These are phyloP conservation scores for Holothuria leucospilota DNA, from an alignment of 53 echinoderm and acorn worm genomes.

Conservation along the genomic window DNA sequence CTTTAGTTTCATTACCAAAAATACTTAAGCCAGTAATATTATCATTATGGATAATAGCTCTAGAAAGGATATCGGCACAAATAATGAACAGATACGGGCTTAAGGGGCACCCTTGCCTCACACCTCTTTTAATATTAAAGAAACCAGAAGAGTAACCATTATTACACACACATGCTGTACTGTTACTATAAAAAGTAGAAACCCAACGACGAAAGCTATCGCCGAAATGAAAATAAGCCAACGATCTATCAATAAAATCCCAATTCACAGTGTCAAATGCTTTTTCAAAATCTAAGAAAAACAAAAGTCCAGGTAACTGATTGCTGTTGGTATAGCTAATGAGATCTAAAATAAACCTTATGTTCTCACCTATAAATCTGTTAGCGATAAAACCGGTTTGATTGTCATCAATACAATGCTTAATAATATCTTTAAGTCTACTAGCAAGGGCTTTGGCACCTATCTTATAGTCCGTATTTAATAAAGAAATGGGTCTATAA, in stretches of 20 bases:
- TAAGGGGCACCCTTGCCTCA: not conserved
- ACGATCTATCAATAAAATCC: constrained; percentile 29
- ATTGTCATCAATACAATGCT: constrained; percentile 48
- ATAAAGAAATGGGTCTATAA: too few species aligned
- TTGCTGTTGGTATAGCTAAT: constrained; percentile 20
- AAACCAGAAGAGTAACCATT: constrained; percentile 34
- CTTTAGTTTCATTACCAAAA: not conserved
- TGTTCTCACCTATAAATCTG: constrained; percentile 66
- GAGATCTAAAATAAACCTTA: too few species aligned
- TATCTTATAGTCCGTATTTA: constrained; percentile 74
- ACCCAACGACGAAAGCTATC: too few species aligned
- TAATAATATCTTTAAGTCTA: constrained; percentile 56
- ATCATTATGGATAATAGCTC: constrained; percentile 7
- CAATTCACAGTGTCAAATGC: not conserved
- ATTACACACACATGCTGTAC: constrained; percentile 42
- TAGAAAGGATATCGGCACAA: constrained; percentile 20
- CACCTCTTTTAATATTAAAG: too few species aligned
- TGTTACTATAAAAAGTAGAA: constrained; percentile 26
- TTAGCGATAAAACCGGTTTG: constrained; percentile 64
- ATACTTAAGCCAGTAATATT: constrained; percentile 31
- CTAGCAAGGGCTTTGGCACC: constrained; percentile 51
- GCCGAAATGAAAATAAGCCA: constrained; percentile 40
- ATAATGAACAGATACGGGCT: constrained; percentile 50
- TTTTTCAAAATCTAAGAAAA: too few species aligned
- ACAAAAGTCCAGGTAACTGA: constrained; percentile 28